Base-by-base conservation (phyloP, 2,797 vertebrate species). In the Rhinella marina region DNA sequence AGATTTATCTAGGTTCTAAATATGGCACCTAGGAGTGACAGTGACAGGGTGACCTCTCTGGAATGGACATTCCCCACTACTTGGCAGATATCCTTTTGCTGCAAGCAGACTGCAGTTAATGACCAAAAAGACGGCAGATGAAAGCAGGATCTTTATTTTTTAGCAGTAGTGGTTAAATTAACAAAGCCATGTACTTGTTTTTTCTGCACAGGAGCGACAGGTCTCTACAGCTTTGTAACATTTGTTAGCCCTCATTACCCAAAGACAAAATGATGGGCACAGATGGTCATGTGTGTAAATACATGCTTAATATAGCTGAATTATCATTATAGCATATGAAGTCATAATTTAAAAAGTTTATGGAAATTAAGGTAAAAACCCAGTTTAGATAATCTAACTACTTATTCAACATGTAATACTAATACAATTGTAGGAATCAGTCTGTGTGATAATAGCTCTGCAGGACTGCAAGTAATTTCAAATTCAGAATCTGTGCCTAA, bases 1-100 rank as follows among this genome's bases (percentile, higher is more conserved):
- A 5, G 81, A 2, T 62, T 12, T 81, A 32, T 78, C 59, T 62
- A 29, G 68, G 59, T 48, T 84, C 81, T 85, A 76, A 85, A 91
- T 70, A 84, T 86, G 86, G 50, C 84, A 68, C 41, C 17, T 16
- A 6, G 4, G 62, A 86, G 54, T 19, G 76, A 61, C 27, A 2
- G 52, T 84, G 66, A 85, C 86, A 89, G 52, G 23, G n/a, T 83
- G 66, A 16, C 59, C 82, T 41, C 76, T 62, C 21, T 48, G 80
- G 62, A 25, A 81, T 76, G 32, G 50, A 56, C 6, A n/a, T 78
- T 81, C 66, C 57, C 62, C 50, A 80, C 23, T 16, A 13, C 0
- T 50, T 32, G 16, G 59, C 27, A 84, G 62, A 61, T 80, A 80
- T 68, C 56, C 54, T 48, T 41, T 68, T n/a, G 61, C 62, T 72